phyloP scores from a whole-genome alignment of 2,888 invertebrate species.

The Leptinotarsa tumamoca region DNA sequence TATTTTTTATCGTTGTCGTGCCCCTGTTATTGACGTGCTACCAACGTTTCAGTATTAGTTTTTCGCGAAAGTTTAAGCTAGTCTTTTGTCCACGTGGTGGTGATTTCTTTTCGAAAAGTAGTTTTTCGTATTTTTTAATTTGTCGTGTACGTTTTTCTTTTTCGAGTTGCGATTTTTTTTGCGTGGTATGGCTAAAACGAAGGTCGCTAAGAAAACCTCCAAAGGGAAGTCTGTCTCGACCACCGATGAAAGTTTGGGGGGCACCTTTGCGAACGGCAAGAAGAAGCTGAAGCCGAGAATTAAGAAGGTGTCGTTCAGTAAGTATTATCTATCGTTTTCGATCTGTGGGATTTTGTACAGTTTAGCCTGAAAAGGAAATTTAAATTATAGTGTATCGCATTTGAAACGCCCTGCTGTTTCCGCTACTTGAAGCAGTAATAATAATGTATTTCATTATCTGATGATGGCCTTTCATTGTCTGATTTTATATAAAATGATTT shows the following conservation, averaged over 20 bases:
- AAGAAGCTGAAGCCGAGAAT: slow-evolving; percentile 47
- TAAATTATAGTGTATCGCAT: no score
- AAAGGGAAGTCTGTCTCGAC: slow-evolving; percentile 33
- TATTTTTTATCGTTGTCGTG: slow-evolving; percentile 26
- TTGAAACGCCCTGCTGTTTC: no score
- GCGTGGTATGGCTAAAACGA: slow-evolving; percentile 52
- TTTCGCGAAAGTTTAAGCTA: slow-evolving; percentile 19
- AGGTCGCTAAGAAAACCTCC: slow-evolving; percentile 36
- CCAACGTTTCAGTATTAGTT: slow-evolving; percentile 28
- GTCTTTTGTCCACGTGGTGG: slow-evolving; percentile 36
- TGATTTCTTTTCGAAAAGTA: slow-evolving; percentile 16
- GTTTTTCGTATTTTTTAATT: slow-evolving; percentile 14
- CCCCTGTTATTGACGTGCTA: slow-evolving; percentile 34
- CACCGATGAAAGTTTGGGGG: slow-evolving; percentile 28
- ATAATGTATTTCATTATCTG: no score
- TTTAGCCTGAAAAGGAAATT: no score
- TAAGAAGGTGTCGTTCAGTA: slow-evolving; percentile 62
- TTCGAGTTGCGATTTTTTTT: slow-evolving; percentile 21
- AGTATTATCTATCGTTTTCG: slow-evolving; percentile 40
- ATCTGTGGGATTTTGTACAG: background rate
- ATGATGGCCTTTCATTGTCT: no score
- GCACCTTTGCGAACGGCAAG: slow-evolving; percentile 37
- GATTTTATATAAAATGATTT: no score
- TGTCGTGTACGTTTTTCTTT: slow-evolving; percentile 1
- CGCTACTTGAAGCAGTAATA: no score